Base-by-base conservation (phyloP, 2,113 vertebrate genomes). In the Periophthalmus modestus region DNA sequence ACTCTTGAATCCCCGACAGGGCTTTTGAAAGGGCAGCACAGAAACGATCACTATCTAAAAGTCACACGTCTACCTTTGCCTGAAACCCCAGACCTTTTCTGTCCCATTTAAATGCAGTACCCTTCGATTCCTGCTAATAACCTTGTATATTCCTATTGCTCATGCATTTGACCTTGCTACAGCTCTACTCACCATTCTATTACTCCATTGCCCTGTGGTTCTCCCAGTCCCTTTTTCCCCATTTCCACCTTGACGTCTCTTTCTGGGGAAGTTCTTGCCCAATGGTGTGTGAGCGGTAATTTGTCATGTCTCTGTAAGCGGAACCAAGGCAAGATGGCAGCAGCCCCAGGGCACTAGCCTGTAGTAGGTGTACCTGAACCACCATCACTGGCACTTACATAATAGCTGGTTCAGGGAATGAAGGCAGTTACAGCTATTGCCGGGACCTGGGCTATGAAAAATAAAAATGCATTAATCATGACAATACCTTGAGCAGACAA, bases 401-500 rank as follows among this genome's bases (percentile, higher is more conserved):
- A 91, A 93, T 76, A 72, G 75, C 70, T 78, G 78, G 82, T 82
- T 85, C 68, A 36, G 72, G 72, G 72, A 92, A 84, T 66, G 83
- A 61, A 47, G 34, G 65, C 46, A 72, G 87, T 74, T 74, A 87
- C 69, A 33, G 81, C 82, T 81, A 43, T 43, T 71, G 66, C 69
- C 24, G 63, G 74, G 79, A 82, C 84, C 77, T 76, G 59, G 71
- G 81, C 59, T 57, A 78, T 69, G 58, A 67, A 78, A 66, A 68
- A 24, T 61, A 70, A 77, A 73, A 79, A 81, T 89, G 86, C 87
- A 93, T 93, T 90, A 93, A 92, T 92, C 87, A 92, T 91, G 87
- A 90, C 82, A 86, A 86, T 89, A 88, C 88, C 74, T 91, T 91
- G 69, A 81, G 84, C 89, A 84, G 85, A 89, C 89, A 86, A 83